Percentiles rank a stretch among this genome's conserved stretches.
These are phyloP conservation scores for Hemicrepidius hirtus DNA, from an alignment of 2,888 invertebrate species.

Conservation along the genomic window DNA sequence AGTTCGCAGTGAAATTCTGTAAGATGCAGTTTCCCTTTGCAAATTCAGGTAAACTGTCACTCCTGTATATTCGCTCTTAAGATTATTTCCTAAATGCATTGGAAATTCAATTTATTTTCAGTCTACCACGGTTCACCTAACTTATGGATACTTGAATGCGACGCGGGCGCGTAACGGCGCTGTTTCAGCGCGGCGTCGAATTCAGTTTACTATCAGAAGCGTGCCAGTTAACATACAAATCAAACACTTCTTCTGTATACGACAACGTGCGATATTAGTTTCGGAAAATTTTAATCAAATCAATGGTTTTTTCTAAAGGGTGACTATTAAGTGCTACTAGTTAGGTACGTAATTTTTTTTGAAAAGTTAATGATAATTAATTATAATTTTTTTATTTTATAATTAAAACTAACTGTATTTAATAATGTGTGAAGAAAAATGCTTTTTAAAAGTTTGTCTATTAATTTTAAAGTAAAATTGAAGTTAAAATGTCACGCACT, in stretches of 20 bases:
- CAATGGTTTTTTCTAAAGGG: slow-evolving; percentile 1
- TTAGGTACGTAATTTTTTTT: background rate
- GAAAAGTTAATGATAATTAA: too few species aligned
- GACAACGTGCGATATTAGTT: slow-evolving; percentile 38
- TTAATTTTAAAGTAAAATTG: slow-evolving; percentile 13
- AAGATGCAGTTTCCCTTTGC: slow-evolving; percentile 6
- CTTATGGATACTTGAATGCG: slow-evolving; percentile 51
- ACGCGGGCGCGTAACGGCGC: slow-evolving; percentile 57
- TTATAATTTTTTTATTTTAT: too few species aligned
- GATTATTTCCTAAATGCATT: slow-evolving; percentile 45
- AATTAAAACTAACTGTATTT: too few species aligned
- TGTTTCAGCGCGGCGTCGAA: slow-evolving; percentile 44
- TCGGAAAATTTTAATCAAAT: slow-evolving; percentile 1
- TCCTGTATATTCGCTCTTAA: slow-evolving; percentile 17
- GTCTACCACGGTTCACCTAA: slow-evolving; percentile 53
- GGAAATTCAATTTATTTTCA: slow-evolving; percentile 58
- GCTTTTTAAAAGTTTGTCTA: background rate
- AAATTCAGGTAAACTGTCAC: slow-evolving; percentile 7
- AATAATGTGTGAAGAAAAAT: too few species aligned
- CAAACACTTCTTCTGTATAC: slow-evolving; percentile 23
- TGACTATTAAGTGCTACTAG: background rate
- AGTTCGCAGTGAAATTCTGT: background rate
- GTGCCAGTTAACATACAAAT: slow-evolving; percentile 45
- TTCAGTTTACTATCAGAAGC: slow-evolving; percentile 53
- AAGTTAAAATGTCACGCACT: slow-evolving; percentile 9